A percentile compares a stretch with the other conserved stretches of the same genome.
phyloP scores from a whole-genome alignment of 1,140 invertebrate species.

The Pseudachorutes palmiensis region DNA sequence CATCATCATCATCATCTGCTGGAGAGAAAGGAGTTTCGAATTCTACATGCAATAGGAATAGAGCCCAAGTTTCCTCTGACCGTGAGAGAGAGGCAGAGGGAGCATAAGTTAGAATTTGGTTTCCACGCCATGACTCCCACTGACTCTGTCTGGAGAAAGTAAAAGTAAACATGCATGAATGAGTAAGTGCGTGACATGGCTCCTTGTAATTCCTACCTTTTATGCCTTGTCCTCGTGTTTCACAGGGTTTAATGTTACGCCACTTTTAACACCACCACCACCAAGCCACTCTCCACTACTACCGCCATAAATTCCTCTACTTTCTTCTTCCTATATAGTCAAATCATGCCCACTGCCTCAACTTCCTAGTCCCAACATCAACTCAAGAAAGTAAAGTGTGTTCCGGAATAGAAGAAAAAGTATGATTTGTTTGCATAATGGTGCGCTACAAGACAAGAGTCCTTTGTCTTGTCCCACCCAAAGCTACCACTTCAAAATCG shows the following conservation, averaged over 20 bases:
- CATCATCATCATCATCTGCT: slow-evolving; percentile 17
- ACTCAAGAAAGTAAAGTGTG: background rate
- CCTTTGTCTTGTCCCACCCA: background rate
- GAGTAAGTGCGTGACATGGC: slow-evolving; percentile 8
- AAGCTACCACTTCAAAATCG: too few relatives aligned
- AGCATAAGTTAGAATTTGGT: slow-evolving; percentile 2
- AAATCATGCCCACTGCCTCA: too few relatives aligned
- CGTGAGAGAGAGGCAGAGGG: background rate
- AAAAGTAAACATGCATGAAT: slow-evolving; percentile 8
- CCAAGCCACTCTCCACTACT: too few relatives aligned
- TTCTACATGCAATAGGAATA: background rate
- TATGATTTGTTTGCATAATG: slow-evolving; percentile 2
- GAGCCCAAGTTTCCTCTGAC: background rate
- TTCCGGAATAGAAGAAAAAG: background rate
- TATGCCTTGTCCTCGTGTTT: background rate
- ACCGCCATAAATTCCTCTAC: too few relatives aligned
- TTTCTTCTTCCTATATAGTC: too few relatives aligned
- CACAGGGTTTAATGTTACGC: background rate
- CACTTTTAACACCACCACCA: slow-evolving; percentile 5
- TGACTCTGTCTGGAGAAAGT: background rate
- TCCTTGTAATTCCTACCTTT: slow-evolving; percentile 7
- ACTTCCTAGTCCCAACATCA: background rate
- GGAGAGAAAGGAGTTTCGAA: background rate
- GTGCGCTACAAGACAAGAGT: background rate
- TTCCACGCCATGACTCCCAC: slow-evolving; percentile 13